These are phyloP conservation scores for Neopelma chrysocephalum DNA, from an alignment of 2,797 vertebrate species.

Conservation along the genomic window DNA sequence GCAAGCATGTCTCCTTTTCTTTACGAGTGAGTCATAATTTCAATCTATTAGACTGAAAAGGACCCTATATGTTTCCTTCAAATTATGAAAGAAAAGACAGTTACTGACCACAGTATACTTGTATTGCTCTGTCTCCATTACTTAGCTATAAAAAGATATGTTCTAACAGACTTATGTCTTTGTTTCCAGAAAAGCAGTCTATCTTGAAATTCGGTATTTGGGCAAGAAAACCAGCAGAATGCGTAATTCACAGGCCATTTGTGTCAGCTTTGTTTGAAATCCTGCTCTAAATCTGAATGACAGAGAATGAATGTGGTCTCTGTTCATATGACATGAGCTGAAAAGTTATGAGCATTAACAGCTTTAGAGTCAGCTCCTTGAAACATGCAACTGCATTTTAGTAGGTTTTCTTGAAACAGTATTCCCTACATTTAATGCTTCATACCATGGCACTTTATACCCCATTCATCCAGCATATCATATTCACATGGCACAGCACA, in stretches of 20 bases:
- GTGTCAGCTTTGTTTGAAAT: conserved; percentile 7
- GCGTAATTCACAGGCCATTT: conserved; percentile 4
- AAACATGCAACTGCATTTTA: neutral
- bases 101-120: neutral
- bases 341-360: neutral
- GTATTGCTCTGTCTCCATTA: neutral
- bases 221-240: neutral
- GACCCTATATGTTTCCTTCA: neutral
- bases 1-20: neutral
- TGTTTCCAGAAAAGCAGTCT: conserved; percentile 6
- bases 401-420: neutral
- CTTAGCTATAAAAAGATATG: neutral
- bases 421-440: neutral
- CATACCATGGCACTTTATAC: neutral
- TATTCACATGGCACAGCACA: neutral
- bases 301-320: neutral
- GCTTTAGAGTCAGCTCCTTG: neutral
- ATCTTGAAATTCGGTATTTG: neutral
- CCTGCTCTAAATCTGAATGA: neutral
- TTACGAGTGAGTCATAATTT: neutral
- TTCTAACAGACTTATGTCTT: neutral
- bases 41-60: neutral
- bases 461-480: neutral
- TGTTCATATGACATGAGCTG: neutral
- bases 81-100: neutral